These are phyloP conservation scores for Megathymus violae DNA, from an alignment of 1,140 invertebrate genomes.

Conservation along the genomic window DNA sequence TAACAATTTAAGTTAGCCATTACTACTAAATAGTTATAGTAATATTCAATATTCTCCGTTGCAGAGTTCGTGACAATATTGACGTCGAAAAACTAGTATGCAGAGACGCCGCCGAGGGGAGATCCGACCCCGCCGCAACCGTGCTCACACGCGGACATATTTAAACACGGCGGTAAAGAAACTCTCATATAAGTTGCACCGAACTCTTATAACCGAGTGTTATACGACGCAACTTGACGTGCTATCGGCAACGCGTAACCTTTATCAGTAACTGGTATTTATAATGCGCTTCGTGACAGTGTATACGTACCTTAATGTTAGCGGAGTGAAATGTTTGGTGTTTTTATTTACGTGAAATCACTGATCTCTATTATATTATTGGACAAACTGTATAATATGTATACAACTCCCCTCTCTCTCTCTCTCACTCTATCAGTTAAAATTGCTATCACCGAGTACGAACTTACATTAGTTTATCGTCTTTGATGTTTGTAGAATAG, in stretches of 20 bases:
- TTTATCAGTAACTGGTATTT: constrained; percentile 26
- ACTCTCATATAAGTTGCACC: constrained; percentile 70
- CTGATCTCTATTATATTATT: neutral
- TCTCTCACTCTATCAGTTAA: no score
- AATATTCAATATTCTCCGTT: constrained; percentile 41
- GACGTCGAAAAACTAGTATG: constrained; percentile 84
- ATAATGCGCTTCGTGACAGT: constrained; percentile 60
- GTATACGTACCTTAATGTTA: constrained; percentile 45
- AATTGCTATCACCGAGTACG: no score
- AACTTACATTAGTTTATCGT: no score
- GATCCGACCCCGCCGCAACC: constrained; percentile 57
- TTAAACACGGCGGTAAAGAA: constrained; percentile 73
- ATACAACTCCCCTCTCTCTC: no score
- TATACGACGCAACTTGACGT: constrained; percentile 36
- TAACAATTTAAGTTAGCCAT: no score
- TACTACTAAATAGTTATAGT: no score
- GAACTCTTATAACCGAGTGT: constrained; percentile 24
- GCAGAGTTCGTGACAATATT: constrained; percentile 84
- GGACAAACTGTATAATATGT: neutral
- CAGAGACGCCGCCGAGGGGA: constrained; percentile 70
- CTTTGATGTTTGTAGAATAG: no score
- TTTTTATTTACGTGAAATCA: neutral
- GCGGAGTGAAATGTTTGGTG: constrained; percentile 13
- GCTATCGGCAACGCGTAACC: constrained; percentile 28
- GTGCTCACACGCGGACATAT: constrained; percentile 62